Base-by-base conservation (phyloP, 2,113 vertebrate genomes). In the Malurus elegans region DNA sequence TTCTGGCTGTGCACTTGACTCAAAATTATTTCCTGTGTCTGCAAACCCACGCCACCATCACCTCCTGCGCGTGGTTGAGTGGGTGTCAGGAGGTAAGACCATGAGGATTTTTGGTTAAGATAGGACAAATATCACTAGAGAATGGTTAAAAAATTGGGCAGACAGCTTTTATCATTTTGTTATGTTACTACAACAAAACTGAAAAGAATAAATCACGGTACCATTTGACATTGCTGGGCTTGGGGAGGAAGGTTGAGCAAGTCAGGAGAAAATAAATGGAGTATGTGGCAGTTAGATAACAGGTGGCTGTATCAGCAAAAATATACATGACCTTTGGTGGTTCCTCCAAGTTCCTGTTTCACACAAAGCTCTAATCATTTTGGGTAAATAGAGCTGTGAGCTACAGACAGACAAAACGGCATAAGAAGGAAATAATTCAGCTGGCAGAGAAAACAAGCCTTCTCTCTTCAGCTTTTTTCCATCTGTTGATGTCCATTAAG, bases 401-500 rank as follows among this genome's bases (percentile, higher is more conserved):
- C 32, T 81, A 67, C 31, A 83, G 84, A 71, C 8, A 91, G 86
- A 71, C 45, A 85, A 72, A 94, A 93, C 93, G 32, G 16, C 40
- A 11, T 72, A 45, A 57, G 69, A 80, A 71, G 36, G 53, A 86
- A 96, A 61, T 80, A 78, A 94, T 88, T 93, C 64, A 88, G 45
- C 0, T 0, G 86, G 44, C 66, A 89, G 56, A 90, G 73, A 60
- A 91, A 90, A 79, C 71, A 88, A 91, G 54, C 54, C 50, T 89
- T 26, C 32, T 89, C 51, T 91, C 62, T 70, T 89, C 67, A 70
- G 64, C 18, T 54, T 85, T 96, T 93, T 92, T 69, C 78, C 81
- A 81, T 95, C 78, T 95, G 90, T 76, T 94, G 60, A 21, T 84
- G 66, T 90, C 78, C 75, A 83, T 21, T 86, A 91, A 96, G 79